Evolutionary conservation across 2,113 vertebrate genomes (phyloP), one percentile per base, ranked within the genome.

Genomic region (Murina feae): DNA sequence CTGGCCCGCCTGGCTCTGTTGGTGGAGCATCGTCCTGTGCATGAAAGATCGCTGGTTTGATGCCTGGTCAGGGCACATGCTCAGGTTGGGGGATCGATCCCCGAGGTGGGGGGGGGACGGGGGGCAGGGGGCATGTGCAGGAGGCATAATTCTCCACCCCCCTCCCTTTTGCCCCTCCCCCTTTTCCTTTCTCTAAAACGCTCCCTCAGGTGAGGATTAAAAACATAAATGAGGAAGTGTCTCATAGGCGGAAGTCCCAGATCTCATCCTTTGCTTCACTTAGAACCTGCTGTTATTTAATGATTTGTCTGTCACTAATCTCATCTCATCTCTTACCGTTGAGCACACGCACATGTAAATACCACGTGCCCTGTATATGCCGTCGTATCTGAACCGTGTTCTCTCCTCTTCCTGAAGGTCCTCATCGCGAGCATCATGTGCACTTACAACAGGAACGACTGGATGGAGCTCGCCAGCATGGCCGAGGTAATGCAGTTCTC

Each of bases 391-490:
- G 3, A 9, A 25, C 58, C 9, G 23, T 35, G 35, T 74, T 86
- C 16, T 96, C 49, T 66, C 8, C 25, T 81, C 83, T 96, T n/a
- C 58, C 84, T 81, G 49, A 1, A 99, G 99, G 97, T 99, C 94
- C 95, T 99, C 97, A 99, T 99, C 94, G 98, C 99, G 35, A 99
- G 99, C 92, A 99, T 99, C 92, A 99, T 99, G 99, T 99, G 99
- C 96, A 98, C 97, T 96, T 99, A 99, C 94, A 99, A 97, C 98
- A 99, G 97, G 91, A 98, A 98, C 3, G 99, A 99, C 97, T 99
- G 99, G 99, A 99, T 98, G 79, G 97, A 97, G 89, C 98, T 99
- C 79, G 98, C 99, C 86, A 98, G 98, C 97, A 99, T 98, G 99
- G 99, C 99, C 96, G 98, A 99, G 99, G 99, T 51, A n/a, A 44